These are phyloP conservation scores for Drosophila nigrodunni DNA, from an alignment of 1,140 invertebrate species.

Conservation along the genomic window DNA sequence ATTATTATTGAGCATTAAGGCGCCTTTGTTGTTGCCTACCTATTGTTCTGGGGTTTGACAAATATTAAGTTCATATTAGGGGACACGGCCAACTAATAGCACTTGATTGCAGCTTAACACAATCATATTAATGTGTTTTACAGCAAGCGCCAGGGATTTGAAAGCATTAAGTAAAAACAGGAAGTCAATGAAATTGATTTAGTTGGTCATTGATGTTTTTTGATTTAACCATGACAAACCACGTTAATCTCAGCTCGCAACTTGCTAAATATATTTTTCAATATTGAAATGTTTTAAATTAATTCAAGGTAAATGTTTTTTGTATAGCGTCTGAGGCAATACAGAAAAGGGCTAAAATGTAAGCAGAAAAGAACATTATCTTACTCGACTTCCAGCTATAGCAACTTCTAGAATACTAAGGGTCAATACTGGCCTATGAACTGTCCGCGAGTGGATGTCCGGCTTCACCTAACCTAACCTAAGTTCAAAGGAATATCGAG, in stretches of 20 bases:
- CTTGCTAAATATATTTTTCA: too few relatives aligned
- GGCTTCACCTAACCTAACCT: too few relatives aligned
- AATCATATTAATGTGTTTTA: constrained; percentile 71
- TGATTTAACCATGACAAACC: neutral
- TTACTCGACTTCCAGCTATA: too few relatives aligned
- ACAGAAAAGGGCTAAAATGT: constrained; percentile 8
- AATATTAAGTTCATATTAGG: constrained; percentile 41
- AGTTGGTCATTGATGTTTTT: constrained; percentile 29
- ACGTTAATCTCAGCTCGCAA: constrained; percentile 38
- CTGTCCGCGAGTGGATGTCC: too few relatives aligned
- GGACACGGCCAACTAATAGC: constrained; percentile 40
- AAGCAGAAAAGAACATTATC: neutral
- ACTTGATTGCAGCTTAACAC: constrained; percentile 71
- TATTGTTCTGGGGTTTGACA: constrained; percentile 67
- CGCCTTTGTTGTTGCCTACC: constrained; percentile 58
- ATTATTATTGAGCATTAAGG: constrained; percentile 35
- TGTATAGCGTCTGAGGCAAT: neutral
- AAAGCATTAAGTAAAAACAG: constrained; percentile 13
- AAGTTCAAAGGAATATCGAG: neutral
- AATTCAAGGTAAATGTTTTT: too few relatives aligned
- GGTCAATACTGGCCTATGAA: too few relatives aligned
- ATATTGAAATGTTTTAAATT: too few relatives aligned
- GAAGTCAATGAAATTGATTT: neutral
- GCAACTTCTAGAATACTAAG: too few relatives aligned
- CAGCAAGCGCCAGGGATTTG: constrained; percentile 4